These are phyloP conservation scores for Pica pica DNA, from an alignment of 2,113 vertebrate species.

Conservation along the genomic window DNA sequence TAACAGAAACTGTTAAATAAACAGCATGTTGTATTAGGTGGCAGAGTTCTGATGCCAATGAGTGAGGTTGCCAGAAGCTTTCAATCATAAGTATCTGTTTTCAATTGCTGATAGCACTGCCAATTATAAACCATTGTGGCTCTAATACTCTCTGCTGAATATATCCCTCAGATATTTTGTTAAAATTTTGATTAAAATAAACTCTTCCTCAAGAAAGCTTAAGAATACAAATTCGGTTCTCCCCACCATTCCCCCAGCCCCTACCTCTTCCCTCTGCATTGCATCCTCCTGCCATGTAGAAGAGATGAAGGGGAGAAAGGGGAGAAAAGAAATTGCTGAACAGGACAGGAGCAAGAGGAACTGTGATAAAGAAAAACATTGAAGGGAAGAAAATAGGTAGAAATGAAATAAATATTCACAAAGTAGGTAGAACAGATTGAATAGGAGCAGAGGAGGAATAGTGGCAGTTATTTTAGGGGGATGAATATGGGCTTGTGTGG, in stretches of 20 bases:
- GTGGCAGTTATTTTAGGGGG: background rate
- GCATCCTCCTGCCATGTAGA: background rate
- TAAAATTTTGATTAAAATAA: background rate
- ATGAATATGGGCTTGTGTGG: rapidly evolving
- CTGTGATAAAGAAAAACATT: background rate
- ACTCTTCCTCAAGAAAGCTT: background rate
- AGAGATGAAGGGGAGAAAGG: background rate
- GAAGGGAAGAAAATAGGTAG: background rate
- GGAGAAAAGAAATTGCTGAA: background rate
- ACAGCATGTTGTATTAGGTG: background rate
- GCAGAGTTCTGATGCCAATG: background rate
- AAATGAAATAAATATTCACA: background rate
- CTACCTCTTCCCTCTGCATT: rapidly evolving
- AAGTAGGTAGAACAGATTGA: background rate
- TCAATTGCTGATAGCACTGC: background rate
- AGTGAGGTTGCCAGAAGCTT: slow-evolving; percentile 10
- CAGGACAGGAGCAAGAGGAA: background rate
- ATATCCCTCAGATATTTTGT: background rate
- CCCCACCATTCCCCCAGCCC: background rate
- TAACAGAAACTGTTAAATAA: slow-evolving; percentile 45
- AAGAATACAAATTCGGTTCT: background rate
- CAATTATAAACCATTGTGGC: background rate
- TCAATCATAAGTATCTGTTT: slow-evolving; percentile 13
- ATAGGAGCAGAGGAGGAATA: background rate
- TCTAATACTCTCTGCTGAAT: background rate